These are phyloP conservation scores for Apostichopus californicus DNA, from an alignment of 35 echinoderm and acorn worm genomes.

Conservation along the genomic window DNA sequence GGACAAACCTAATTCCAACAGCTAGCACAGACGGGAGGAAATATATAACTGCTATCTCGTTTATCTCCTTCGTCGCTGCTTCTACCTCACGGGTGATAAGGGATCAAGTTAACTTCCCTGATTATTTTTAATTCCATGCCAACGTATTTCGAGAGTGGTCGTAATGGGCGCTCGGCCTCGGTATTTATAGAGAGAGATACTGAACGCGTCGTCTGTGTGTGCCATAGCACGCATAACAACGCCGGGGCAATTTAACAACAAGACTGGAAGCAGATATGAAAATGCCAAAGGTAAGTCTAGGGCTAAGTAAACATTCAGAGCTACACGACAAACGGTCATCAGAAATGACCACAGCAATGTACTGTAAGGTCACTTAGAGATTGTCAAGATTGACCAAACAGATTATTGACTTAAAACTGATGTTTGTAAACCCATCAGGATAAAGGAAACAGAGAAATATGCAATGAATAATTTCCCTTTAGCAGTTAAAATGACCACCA, in stretches of 20 bases:
- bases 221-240: not conserved
- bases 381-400: not conserved
- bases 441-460: no score
- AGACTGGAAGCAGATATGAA: constrained; percentile 23
- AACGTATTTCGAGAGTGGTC: not conserved
- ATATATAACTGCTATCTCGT: no score
- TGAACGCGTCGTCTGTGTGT: not conserved
- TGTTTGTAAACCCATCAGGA: no score
- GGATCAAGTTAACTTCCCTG: no score
- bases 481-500: no score
- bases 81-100: no score
- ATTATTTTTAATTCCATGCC: not conserved
- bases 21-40: no score
- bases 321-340: not conserved
- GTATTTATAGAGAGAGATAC: not conserved
- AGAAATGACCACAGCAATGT: not conserved
- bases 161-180: not conserved
- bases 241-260: not conserved
- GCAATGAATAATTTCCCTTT: no score
- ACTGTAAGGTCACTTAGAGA: not conserved
- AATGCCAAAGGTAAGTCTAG: constrained; percentile 24
- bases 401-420: no score
- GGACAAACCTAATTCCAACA: no score
- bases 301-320: not conserved
- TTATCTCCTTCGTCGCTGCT: no score